Evolutionary conservation across 2,797 vertebrate genomes (phyloP).

Genomic region (Potorous gilbertii): DNA sequence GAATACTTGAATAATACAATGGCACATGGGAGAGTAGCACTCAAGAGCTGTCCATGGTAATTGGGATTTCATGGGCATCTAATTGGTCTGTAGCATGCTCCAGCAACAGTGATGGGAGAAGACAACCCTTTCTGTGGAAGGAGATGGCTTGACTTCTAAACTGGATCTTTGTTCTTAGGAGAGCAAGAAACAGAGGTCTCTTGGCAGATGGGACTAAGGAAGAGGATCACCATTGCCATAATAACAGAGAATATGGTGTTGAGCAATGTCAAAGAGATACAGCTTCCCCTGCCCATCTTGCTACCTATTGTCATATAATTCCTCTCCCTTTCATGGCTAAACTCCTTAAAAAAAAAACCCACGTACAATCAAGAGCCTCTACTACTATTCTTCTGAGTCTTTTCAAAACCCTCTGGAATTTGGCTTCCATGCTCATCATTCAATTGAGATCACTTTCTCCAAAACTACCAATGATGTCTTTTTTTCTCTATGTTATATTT

Average conservation of each 20-base stretch:
- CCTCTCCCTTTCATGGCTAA: not conserved
- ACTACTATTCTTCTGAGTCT: not conserved
- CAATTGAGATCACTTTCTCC: not conserved
- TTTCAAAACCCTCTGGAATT: not conserved
- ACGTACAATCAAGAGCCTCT: not conserved
- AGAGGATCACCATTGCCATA: not conserved
- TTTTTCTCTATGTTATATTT: not conserved
- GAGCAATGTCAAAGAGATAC: not conserved
- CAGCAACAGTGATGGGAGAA: not conserved
- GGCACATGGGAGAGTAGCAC: not conserved
- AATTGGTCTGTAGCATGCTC: not conserved
- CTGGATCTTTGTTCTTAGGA: not conserved
- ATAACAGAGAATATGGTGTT: not conserved
- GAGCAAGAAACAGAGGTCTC: not conserved
- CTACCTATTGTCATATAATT: not conserved
- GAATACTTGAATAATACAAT: not conserved
- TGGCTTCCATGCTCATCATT: not conserved
- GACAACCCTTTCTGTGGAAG: not conserved
- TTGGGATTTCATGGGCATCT: not conserved
- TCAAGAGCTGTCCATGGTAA: not conserved
- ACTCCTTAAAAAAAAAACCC: not conserved
- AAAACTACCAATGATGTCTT: not conserved
- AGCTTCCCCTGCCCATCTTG: not conserved
- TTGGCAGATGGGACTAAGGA: not conserved
- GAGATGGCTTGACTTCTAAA: not conserved